phyloP scores from a whole-genome alignment of 2,797 vertebrate genomes.

The Falco biarmicus region DNA sequence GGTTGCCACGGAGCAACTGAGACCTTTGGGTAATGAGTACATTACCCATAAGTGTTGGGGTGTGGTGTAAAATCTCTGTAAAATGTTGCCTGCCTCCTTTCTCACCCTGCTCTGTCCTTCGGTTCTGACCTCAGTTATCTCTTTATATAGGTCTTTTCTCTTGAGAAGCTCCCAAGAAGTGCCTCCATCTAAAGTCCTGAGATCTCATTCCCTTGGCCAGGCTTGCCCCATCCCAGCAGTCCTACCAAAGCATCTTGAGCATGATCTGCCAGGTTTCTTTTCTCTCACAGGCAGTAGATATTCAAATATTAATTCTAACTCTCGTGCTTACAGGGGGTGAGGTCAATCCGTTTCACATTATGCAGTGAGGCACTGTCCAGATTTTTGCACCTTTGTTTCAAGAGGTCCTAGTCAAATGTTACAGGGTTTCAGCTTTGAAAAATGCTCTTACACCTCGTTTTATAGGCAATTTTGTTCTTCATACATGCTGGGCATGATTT shows the following conservation, averaged over 20 bases:
- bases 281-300: neutral
- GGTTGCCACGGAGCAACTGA: neutral
- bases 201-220: neutral
- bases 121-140: neutral
- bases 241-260: neutral
- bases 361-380: neutral
- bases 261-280: neutral
- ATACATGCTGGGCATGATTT: neutral
- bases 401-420: neutral
- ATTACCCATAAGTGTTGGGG: accelerated
- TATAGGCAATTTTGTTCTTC: neutral
- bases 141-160: neutral
- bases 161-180: neutral
- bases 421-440: neutral
- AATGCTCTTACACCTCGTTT: neutral
- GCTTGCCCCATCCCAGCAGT: neutral
- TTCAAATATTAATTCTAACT: neutral
- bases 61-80: neutral
- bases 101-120: neutral
- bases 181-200: neutral
- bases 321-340: neutral
- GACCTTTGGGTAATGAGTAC: neutral
- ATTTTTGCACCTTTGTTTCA: neutral
- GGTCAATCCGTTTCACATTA: neutral
- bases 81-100: neutral